Conservation (phyloP, 2,888 invertebrate genomes). For the Dicyrtomina minuta region DNA sequence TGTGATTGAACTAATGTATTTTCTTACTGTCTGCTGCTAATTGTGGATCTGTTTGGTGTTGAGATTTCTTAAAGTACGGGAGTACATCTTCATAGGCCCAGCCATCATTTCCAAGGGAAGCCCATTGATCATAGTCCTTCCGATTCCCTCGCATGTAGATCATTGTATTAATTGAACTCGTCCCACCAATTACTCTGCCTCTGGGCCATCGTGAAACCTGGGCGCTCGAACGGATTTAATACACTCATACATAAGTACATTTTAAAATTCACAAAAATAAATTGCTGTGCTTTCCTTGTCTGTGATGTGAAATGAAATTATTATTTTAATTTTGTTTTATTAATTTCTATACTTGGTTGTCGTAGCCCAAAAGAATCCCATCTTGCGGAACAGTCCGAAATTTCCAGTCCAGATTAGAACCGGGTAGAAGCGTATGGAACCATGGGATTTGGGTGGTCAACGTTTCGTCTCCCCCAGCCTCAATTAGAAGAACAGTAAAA, state of each 20-base stretch:
- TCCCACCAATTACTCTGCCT: constrained; percentile 72
- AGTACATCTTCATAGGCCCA: constrained; percentile 47
- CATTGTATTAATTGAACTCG: constrained; percentile 71
- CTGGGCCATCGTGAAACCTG: constrained; percentile 59
- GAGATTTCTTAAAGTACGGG: constrained; percentile 46
- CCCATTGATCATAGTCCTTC: constrained; percentile 86
- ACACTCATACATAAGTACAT: too few species aligned
- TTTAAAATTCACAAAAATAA: background rate
- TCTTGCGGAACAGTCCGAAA: constrained; percentile 60
- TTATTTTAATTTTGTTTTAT: background rate
- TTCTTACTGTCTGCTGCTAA: constrained; percentile 43
- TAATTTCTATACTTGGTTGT: constrained; percentile 38
- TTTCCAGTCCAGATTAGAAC: constrained; percentile 58
- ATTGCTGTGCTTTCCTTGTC: background rate
- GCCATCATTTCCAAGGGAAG: constrained; percentile 59
- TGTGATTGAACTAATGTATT: background rate
- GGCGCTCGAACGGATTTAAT: too few species aligned
- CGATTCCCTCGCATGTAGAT: constrained; percentile 85
- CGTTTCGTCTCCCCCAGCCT: constrained; percentile 61
- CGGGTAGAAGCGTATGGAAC: constrained; percentile 55
- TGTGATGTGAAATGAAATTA: background rate
- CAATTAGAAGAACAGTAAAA: constrained; percentile 61
- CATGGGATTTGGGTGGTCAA: constrained; percentile 59
- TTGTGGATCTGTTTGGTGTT: constrained; percentile 44
- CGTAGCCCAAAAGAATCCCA: constrained; percentile 40